Evolutionary conservation across 1,140 invertebrate species (phyloP).

Genomic region (Onthophagus taurus): DNA sequence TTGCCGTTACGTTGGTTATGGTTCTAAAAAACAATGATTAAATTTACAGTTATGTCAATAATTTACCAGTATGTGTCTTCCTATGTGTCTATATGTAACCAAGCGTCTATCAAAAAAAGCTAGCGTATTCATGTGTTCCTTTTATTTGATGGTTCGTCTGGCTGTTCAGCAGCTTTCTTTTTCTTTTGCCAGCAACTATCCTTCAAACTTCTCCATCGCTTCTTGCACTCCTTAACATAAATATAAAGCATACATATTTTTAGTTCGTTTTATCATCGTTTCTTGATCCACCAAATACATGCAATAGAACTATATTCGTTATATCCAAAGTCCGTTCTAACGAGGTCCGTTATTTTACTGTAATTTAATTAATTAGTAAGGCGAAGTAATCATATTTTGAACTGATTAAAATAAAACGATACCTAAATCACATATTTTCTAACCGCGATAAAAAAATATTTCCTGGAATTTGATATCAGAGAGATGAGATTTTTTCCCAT

Average conservation of each 20-base stretch:
- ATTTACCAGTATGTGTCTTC: neutral
- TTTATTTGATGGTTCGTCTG: neutral
- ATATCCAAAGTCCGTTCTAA: too few species aligned
- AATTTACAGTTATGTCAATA: conserved; percentile 1
- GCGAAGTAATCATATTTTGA: too few species aligned
- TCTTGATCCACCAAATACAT: too few species aligned
- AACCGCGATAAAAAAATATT: too few species aligned
- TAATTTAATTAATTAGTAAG: too few species aligned
- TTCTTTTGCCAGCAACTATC: neutral
- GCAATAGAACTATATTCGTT: too few species aligned
- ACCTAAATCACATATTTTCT: too few species aligned
- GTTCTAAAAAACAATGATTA: conserved; percentile 3
- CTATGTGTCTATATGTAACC: neutral
- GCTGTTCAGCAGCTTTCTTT: neutral
- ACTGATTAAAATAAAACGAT: too few species aligned
- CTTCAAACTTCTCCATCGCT: neutral
- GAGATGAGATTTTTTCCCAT: too few species aligned
- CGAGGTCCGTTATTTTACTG: too few species aligned
- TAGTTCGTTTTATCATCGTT: conserved; percentile 1
- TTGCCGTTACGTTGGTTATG: neutral
- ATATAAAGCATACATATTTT: neutral
- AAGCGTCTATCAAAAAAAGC: neutral
- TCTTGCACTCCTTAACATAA: conserved; percentile 1
- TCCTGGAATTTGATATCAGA: too few species aligned
- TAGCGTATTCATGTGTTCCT: conserved; percentile 1